Evolutionary conservation across 2,888 invertebrate species (phyloP), one percentile per base, ranked within the genome.

Genomic region (Bursaphelenchus okinawaensis): DNA sequence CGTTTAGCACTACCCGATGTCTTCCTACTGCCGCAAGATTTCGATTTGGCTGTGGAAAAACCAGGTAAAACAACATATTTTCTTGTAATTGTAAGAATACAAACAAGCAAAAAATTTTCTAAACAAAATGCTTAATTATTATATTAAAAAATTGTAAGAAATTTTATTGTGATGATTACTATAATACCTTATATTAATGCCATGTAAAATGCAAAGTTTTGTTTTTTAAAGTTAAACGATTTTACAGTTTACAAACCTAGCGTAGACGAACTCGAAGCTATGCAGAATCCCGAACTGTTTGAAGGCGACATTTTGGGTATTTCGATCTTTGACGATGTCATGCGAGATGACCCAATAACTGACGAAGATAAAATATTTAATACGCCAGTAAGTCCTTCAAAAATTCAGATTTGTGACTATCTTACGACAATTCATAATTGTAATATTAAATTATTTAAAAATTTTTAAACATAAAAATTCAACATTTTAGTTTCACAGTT

Each of bases 241-340:
- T 54, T 23, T 20, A n/a, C 54, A 24, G 20, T 52, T 20, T 23
- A 12, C 31, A 20, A 12, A 31, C 40, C 19, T 20, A 51, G 23
- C 24, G 7, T 8, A 27, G 16, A 22, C 16, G 20, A 26, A 19
- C 24, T 26, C 12, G 23, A 57, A 26, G 20, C 23, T 7, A 75
- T 81, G 65, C 78, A 81, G 68, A 81, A 81, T 55, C 69, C 69
- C 24, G 67, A 75, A 51, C 74, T 81, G 20, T 86, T 86, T 75
- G 87, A 88, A 79, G 88, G 88, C 55, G 88, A 88, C 76, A 88
- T 88, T 60, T 82, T 31, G 84, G 86, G 70, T 24, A 72, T 82
- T 19, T 76, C 79, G 4, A 28, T 66, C 7, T 72, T 71, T 29
- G 69, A 67, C n/a, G 61, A 63, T 8, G 52, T 26, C 65, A 65